Percentiles rank a stretch among this genome's conserved stretches.
These are phyloP conservation scores for Luffia ferchaultella DNA, from an alignment of 2,888 invertebrate species.

Conservation along the genomic window DNA sequence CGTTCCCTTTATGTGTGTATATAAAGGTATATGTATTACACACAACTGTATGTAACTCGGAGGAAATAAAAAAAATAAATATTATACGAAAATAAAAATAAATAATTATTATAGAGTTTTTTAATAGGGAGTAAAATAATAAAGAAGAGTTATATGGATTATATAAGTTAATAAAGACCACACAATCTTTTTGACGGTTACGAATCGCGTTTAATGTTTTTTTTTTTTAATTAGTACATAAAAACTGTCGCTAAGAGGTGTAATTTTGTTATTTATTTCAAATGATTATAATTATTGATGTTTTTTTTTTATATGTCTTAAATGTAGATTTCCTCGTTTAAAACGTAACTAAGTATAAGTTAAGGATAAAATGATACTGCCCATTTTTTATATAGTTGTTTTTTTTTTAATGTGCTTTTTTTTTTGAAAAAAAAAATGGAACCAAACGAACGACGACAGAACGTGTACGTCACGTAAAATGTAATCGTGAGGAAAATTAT, in stretches of 20 bases:
- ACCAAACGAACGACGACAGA: slow-evolving; percentile 6
- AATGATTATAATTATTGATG: slow-evolving; percentile 63
- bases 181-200: background rate
- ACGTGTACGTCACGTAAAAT: too few relatives aligned
- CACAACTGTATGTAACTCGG: slow-evolving; percentile 24
- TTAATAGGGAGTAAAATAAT: slow-evolving; percentile 62
- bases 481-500: slow-evolving; percentile 3
- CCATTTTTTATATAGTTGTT: slow-evolving; percentile 41
- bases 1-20: slow-evolving; percentile 35
- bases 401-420: slow-evolving; percentile 33
- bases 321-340: slow-evolving; percentile 47
- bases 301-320: slow-evolving; percentile 39
- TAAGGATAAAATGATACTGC: slow-evolving; percentile 56
- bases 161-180: slow-evolving; percentile 15
- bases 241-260: slow-evolving; percentile 30
- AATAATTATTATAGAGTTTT: slow-evolving; percentile 64
- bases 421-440: slow-evolving; percentile 19
- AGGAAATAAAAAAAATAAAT: slow-evolving; percentile 14
- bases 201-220: background rate
- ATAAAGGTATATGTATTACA: slow-evolving; percentile 16
- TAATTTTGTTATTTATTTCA: slow-evolving; percentile 67
- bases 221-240: slow-evolving; percentile 1
- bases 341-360: slow-evolving; percentile 49
- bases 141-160: slow-evolving; percentile 49
- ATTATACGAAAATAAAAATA: slow-evolving; percentile 15